These are phyloP conservation scores for Ovibos moschatus DNA, from an alignment of 2,113 vertebrate species.

Conservation along the genomic window DNA sequence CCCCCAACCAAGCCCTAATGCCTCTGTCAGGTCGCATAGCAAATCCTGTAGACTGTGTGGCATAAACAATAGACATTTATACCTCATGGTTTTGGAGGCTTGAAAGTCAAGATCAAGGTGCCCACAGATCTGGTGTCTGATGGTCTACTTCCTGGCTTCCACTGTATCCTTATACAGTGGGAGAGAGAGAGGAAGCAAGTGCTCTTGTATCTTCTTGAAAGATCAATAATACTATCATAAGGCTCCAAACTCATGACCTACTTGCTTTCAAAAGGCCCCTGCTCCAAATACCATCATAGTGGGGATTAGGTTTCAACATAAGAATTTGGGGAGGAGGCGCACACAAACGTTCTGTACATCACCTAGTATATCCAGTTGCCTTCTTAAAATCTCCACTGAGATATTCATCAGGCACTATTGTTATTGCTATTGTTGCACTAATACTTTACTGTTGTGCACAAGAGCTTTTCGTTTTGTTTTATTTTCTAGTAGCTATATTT, in stretches of 20 bases:
- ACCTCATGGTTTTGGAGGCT: background rate
- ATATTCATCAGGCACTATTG: background rate
- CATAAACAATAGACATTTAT: background rate
- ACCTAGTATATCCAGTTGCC: background rate
- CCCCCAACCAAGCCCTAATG: background rate
- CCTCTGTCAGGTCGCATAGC: background rate
- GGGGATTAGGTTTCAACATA: background rate
- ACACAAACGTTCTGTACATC: background rate
- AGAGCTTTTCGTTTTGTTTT: background rate
- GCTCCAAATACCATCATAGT: background rate
- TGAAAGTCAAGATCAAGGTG: background rate
- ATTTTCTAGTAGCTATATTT: background rate
- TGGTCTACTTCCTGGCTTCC: background rate
- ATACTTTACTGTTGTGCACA: background rate
- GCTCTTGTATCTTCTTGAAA: background rate
- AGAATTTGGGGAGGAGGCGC: background rate
- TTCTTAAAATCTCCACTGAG: background rate
- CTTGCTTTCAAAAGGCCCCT: background rate
- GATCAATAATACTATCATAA: background rate
- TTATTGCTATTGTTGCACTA: background rate
- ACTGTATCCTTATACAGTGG: background rate
- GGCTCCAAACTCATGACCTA: background rate
- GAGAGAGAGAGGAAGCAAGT: background rate
- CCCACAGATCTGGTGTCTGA: background rate
- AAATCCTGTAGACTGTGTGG: background rate